A percentile compares a stretch with the other conserved stretches of the same genome.
Evolutionary conservation across 2,888 invertebrate species (phyloP).

Genomic region (Diarsia rubi): DNA sequence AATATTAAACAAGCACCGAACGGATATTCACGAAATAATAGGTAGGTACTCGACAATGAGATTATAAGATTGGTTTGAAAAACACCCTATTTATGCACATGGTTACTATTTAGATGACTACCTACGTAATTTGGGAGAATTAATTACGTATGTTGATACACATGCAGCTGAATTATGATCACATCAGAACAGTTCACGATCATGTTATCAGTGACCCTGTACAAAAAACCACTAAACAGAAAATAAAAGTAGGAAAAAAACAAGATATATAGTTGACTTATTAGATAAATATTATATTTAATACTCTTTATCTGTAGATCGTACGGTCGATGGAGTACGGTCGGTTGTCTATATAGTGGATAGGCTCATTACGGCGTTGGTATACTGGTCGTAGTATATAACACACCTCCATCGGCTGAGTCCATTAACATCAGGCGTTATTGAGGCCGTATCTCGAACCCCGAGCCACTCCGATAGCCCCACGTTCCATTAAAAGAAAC

Average conservation of each 20-base stretch:
- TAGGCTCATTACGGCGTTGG: slow-evolving; percentile 55
- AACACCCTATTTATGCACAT: background rate
- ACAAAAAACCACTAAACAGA: slow-evolving; percentile 31
- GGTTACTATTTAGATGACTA: slow-evolving; percentile 11
- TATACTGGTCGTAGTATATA: slow-evolving; percentile 63
- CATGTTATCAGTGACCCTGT: slow-evolving; percentile 34
- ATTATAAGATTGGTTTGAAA: background rate
- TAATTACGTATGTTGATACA: slow-evolving; percentile 23
- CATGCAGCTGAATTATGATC: slow-evolving; percentile 12
- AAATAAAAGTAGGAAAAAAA: slow-evolving; percentile 37
- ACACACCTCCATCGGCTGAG: slow-evolving; percentile 75
- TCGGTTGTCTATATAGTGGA: slow-evolving; percentile 46
- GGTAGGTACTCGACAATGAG: slow-evolving; percentile 1
- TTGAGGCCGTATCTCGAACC: slow-evolving; percentile 84
- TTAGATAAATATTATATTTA: slow-evolving; percentile 64
- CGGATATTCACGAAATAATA: slow-evolving; percentile 60
- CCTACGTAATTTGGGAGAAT: slow-evolving; percentile 6
- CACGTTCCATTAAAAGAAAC: slow-evolving; percentile 89
- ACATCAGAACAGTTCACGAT: slow-evolving; percentile 43
- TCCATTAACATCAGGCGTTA: slow-evolving; percentile 88
- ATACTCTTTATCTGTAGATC: slow-evolving; percentile 60
- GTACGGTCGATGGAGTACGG: slow-evolving; percentile 37
- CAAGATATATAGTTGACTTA: slow-evolving; percentile 45
- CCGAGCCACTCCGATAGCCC: slow-evolving; percentile 84
- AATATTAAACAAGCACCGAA: slow-evolving; percentile 69